Evolutionary conservation across 2,113 vertebrate species (phyloP).

Genomic region (Gobio gobio): DNA sequence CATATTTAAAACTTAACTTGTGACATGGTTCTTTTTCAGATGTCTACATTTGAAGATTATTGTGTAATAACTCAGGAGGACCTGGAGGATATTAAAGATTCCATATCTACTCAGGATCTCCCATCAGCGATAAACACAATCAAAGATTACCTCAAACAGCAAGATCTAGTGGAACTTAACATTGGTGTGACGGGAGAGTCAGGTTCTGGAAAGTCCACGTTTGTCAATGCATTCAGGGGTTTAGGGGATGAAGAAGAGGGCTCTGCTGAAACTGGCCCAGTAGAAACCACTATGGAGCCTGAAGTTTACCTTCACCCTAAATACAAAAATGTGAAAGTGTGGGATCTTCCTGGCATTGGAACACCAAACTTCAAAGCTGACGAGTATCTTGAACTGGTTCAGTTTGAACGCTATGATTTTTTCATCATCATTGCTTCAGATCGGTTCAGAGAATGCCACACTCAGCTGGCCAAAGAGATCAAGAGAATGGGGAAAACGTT

Average conservation of each 20-base stretch:
- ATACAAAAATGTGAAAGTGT: constrained; percentile 68
- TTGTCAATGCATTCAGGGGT: constrained; percentile 1
- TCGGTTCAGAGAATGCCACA: constrained; percentile 69
- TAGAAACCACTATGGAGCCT: constrained; percentile 72
- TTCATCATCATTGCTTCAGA: constrained; percentile 74
- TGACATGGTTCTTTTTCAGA: neutral
- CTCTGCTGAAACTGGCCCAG: constrained; percentile 71
- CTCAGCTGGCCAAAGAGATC: constrained; percentile 68
- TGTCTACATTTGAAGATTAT: neutral
- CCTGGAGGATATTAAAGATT: neutral
- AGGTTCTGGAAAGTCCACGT: neutral
- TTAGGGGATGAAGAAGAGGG: neutral
- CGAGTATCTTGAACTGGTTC: constrained; percentile 70
- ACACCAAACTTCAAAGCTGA: constrained; percentile 67
- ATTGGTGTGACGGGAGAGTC: constrained; percentile 75
- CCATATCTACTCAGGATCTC: neutral
- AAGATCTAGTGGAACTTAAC: constrained; percentile 61
- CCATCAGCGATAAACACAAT: constrained; percentile 41
- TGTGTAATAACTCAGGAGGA: neutral
- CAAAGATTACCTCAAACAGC: constrained; percentile 45
- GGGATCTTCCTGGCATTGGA: constrained; percentile 78
- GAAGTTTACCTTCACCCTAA: constrained; percentile 68
- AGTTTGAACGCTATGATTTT: constrained; percentile 73
- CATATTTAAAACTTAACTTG: no score
- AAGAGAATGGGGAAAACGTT: constrained; percentile 69